Conservation (phyloP, 1,140 invertebrate genomes). For the Paraescarpia echinospica region DNA sequence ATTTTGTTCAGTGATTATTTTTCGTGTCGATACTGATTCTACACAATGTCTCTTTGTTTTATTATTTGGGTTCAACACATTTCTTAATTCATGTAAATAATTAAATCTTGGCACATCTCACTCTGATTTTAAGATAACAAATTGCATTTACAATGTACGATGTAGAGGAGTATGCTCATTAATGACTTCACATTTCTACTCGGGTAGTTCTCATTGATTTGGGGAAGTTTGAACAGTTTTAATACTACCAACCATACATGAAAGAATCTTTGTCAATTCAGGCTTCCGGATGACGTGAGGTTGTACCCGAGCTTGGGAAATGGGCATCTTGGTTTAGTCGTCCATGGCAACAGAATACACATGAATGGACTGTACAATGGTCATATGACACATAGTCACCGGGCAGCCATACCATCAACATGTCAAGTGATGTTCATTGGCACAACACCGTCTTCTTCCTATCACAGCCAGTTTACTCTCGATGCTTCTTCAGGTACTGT, state of each 20-base stretch:
- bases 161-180: neutral
- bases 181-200: neutral
- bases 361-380: constrained; percentile 20
- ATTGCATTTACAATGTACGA: neutral
- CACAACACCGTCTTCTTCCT: neutral
- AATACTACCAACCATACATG: neutral
- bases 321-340: neutral
- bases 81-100: neutral
- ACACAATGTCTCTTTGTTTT: no score
- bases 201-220: neutral
- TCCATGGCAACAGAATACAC: constrained; percentile 2
- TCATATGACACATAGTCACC: neutral
- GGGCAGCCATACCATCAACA: constrained; percentile 11
- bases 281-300: neutral
- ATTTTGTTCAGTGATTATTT: no score
- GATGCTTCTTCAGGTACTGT: neutral
- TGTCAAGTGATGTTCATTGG: neutral
- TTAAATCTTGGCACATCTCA: neutral
- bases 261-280: neutral
- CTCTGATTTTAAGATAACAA: neutral
- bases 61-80: no score
- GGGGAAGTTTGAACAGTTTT: neutral
- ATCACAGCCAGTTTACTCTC: neutral
- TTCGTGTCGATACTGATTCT: no score
- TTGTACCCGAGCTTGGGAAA: neutral